phyloP scores from a whole-genome alignment of 2,888 invertebrate genomes.

The Gastracanthus pulcherrimus region DNA sequence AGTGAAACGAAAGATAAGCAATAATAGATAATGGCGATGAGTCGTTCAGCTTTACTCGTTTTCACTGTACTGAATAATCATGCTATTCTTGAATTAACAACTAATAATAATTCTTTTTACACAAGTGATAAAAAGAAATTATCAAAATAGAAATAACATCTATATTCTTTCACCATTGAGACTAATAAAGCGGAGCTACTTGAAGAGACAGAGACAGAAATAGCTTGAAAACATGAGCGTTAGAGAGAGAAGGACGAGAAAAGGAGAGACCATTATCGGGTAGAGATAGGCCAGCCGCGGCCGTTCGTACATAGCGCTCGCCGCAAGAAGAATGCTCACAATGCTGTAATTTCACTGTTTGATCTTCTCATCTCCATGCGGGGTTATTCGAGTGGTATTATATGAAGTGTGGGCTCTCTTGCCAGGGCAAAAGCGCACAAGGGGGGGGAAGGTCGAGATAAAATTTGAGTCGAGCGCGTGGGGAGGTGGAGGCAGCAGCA shows the following conservation, averaged over 20 bases:
- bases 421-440: background rate
- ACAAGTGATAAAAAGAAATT: background rate
- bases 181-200: no score
- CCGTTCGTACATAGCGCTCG: background rate
- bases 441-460: conserved; percentile 18
- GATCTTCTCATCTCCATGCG: conserved; percentile 73
- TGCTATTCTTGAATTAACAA: conserved; percentile 23
- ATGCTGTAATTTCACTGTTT: conserved; percentile 77
- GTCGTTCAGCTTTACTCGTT: conserved; percentile 34
- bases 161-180: no score
- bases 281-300: background rate
- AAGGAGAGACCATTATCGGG: conserved; percentile 15
- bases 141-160: no score
- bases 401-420: conserved; percentile 64
- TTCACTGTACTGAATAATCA: conserved; percentile 35
- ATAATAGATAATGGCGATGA: conserved; percentile 55
- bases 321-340: conserved; percentile 73
- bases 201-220: background rate
- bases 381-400: conserved; percentile 67
- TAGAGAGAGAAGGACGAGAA: conserved; percentile 10
- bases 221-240: no score
- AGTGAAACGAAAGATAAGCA: conserved; percentile 54
- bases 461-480: conserved; percentile 42
- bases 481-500: conserved; percentile 32
- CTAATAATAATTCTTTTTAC: background rate